Percentiles rank a stretch among this genome's conserved stretches.
phyloP scores from a whole-genome alignment of 2,888 invertebrate genomes.

The Plebejus melissa region DNA sequence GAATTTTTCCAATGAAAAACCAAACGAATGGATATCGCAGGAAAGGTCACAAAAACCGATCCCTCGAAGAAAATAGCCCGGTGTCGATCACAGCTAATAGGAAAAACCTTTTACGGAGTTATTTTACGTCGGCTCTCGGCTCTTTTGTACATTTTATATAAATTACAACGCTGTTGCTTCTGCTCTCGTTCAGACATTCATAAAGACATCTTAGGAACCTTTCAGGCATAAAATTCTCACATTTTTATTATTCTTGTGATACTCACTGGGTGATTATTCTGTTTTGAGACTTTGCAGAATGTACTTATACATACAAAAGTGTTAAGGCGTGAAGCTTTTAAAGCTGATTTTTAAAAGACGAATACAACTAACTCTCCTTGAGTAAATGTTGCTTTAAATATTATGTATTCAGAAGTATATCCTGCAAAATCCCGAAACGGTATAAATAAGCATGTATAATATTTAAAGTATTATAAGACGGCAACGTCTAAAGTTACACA shows the following conservation, averaged over 20 bases:
- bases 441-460: background rate
- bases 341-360: background rate
- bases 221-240: background rate
- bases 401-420: too few relatives aligned
- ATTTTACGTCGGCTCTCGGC: background rate
- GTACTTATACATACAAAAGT: too few relatives aligned
- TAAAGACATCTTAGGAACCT: background rate
- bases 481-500: background rate
- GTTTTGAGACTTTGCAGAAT: background rate
- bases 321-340: background rate
- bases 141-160: slow-evolving; percentile 8
- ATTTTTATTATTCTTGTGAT: background rate
- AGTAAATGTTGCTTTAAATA: too few relatives aligned
- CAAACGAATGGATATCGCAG: slow-evolving; percentile 20
- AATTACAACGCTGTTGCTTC: background rate
- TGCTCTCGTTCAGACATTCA: background rate
- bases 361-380: too few relatives aligned
- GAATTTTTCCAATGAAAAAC: slow-evolving; percentile 19
- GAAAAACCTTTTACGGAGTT: slow-evolving; percentile 18
- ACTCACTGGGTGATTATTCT: background rate
- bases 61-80: slow-evolving; percentile 17
- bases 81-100: slow-evolving; percentile 23
- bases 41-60: slow-evolving; percentile 17
- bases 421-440: too few relatives aligned
- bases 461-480: background rate